phyloP scores from a whole-genome alignment of 35 echinoderm and acorn worm genomes.

The Apostichopus parvimensis region DNA sequence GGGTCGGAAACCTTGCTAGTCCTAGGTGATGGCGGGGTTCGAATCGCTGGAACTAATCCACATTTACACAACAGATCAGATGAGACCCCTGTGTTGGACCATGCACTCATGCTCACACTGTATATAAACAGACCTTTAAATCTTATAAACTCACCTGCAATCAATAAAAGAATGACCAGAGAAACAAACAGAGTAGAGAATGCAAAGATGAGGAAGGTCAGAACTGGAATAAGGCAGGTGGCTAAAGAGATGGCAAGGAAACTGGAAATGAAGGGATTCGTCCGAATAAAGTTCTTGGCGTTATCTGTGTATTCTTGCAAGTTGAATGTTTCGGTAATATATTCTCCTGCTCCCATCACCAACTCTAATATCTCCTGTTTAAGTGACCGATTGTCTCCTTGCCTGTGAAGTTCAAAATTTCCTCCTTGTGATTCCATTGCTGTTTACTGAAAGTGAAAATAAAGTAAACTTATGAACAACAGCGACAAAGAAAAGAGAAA shows the following conservation, averaged over 20 bases:
- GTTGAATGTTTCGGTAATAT: slow-evolving; percentile 10
- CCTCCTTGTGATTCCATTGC: slow-evolving; percentile 14
- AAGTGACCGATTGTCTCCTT: neutral
- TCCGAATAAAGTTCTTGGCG: neutral
- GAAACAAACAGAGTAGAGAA: slow-evolving; percentile 20
- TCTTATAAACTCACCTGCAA: slow-evolving; percentile 14
- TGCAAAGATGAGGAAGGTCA: slow-evolving; percentile 21
- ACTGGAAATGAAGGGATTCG: slow-evolving; percentile 12
- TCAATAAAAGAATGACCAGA: slow-evolving; percentile 9
- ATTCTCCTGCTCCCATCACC: slow-evolving; percentile 11
- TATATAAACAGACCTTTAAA: neutral
- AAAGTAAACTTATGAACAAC: neutral
- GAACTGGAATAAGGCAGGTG: slow-evolving; percentile 10
- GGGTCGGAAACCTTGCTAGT: neutral
- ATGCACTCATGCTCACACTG: neutral
- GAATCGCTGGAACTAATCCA: neutral
- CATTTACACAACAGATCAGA: neutral
- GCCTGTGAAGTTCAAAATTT: neutral
- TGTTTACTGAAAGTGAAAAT: neutral
- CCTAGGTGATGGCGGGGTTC: neutral
- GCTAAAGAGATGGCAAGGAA: slow-evolving; percentile 36
- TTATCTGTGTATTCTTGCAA: slow-evolving; percentile 15
- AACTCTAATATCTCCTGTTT: neutral
- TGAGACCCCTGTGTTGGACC: neutral
- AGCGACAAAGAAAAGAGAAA: neutral